Percentiles rank a stretch among this genome's conserved stretches.
These are phyloP conservation scores for Iselma pallidipennis DNA, from an alignment of 2,888 invertebrate species.

Conservation along the genomic window DNA sequence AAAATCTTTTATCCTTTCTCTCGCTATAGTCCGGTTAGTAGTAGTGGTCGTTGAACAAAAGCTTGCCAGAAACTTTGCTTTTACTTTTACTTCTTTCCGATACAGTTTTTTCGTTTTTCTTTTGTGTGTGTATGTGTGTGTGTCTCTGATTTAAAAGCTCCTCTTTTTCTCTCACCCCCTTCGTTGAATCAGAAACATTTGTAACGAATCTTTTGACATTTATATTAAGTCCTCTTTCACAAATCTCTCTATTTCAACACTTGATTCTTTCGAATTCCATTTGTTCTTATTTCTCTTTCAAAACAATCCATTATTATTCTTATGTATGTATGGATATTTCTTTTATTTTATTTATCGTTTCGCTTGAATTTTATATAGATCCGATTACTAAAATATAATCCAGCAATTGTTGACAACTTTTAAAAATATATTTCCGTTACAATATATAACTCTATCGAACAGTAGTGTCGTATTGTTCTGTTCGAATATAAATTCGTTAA, in stretches of 20 bases:
- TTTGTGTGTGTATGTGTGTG: too few relatives aligned
- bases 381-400: not conserved
- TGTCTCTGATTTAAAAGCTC: conserved; percentile 22
- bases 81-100: too few relatives aligned
- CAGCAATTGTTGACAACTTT: not conserved
- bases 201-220: conserved; percentile 33
- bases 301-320: not conserved
- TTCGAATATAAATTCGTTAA: too few relatives aligned
- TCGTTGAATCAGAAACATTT: conserved; percentile 13
- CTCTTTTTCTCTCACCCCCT: not conserved
- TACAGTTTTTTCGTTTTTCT: too few relatives aligned
- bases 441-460: too few relatives aligned
- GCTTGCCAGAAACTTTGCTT: too few relatives aligned
- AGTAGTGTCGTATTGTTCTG: too few relatives aligned
- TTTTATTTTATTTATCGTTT: not conserved
- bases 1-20: too few relatives aligned
- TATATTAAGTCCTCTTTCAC: conserved; percentile 28
- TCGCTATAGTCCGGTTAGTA: too few relatives aligned
- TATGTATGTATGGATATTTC: not conserved
- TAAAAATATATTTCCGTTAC: not conserved
- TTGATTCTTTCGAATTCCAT: not conserved
- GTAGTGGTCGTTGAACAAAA: too few relatives aligned
- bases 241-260: not conserved
- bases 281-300: not conserved
- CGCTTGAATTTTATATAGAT: not conserved